These are phyloP conservation scores for Paratrypauchen microcephalus DNA, from an alignment of 2,797 vertebrate species.

Conservation along the genomic window DNA sequence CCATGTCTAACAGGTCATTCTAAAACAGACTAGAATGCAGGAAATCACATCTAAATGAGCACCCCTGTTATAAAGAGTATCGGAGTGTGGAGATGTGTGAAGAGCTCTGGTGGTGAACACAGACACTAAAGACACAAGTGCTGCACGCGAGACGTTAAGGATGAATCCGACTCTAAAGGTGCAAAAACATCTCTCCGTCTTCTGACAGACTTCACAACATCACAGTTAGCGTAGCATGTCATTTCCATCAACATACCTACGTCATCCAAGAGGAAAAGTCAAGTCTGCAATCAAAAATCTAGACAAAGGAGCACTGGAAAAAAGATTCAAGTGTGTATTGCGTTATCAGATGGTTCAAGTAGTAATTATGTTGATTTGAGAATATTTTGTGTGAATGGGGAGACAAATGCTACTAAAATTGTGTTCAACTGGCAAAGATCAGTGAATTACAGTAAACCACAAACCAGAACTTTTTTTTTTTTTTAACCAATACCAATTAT, in stretches of 20 bases:
- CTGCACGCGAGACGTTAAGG: slow-evolving; percentile 5
- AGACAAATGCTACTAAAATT: too few relatives aligned
- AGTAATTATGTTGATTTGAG: too few relatives aligned
- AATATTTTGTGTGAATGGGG: too few relatives aligned
- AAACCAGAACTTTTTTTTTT: neutral
- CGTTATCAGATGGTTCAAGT: too few relatives aligned
- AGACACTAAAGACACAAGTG: slow-evolving; percentile 8
- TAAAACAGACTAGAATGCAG: too few relatives aligned
- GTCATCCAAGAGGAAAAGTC: neutral
- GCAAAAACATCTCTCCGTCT: slow-evolving; percentile 15
- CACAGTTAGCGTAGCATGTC: slow-evolving; percentile 10
- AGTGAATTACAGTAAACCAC: neutral
- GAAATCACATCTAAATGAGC: too few relatives aligned
- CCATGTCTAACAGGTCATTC: too few relatives aligned
- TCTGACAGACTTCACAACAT: slow-evolving; percentile 13
- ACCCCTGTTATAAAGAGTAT: too few relatives aligned
- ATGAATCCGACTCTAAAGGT: slow-evolving; percentile 10
- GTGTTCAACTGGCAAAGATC: too few relatives aligned
- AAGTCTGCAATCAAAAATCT: slow-evolving; percentile 8
- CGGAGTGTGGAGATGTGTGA: slow-evolving; percentile 2
- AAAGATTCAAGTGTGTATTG: too few relatives aligned
- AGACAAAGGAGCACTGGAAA: too few relatives aligned
- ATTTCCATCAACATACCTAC: neutral
- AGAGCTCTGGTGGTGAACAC: slow-evolving; percentile 4
- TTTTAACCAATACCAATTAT: too few relatives aligned